Conservation (phyloP, 2,888 invertebrate genomes). For the Perdita meconis region DNA sequence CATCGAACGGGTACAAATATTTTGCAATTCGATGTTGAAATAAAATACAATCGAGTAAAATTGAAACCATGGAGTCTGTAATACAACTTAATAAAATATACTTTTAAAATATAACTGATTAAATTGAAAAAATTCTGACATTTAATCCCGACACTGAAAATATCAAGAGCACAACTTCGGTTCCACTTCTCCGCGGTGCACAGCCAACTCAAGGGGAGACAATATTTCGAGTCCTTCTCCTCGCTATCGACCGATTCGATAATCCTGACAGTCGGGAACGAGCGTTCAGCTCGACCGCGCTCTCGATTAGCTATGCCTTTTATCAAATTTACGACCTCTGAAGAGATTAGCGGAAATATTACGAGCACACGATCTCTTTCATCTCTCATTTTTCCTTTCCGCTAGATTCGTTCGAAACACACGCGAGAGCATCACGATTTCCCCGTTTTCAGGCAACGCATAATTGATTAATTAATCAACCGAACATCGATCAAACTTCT, state of each 20-base stretch:
- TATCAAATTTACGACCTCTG: conserved; percentile 36
- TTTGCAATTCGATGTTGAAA: too few relatives aligned
- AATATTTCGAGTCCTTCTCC: neutral
- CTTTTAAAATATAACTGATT: too few relatives aligned
- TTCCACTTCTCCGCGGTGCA: too few relatives aligned
- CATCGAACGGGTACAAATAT: too few relatives aligned
- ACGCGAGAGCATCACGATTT: neutral
- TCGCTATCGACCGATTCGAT: neutral
- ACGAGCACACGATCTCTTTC: neutral
- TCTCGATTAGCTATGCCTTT: conserved; percentile 8
- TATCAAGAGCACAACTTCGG: too few relatives aligned
- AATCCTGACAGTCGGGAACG: neutral
- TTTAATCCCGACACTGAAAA: too few relatives aligned
- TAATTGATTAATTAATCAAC: conserved; percentile 21
- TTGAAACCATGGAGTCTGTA: too few relatives aligned
- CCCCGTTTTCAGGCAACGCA: too few relatives aligned
- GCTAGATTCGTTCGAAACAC: neutral
- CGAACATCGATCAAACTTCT: too few relatives aligned
- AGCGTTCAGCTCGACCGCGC: neutral
- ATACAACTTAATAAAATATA: too few relatives aligned
- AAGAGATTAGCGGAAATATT: neutral
- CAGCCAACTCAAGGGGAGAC: neutral
- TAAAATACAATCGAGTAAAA: too few relatives aligned
- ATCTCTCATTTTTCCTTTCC: neutral
- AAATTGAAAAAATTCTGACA: too few relatives aligned